Evolutionary conservation across 2,113 vertebrate genomes (phyloP).

Genomic region (Tetraodon nigroviridis): DNA sequence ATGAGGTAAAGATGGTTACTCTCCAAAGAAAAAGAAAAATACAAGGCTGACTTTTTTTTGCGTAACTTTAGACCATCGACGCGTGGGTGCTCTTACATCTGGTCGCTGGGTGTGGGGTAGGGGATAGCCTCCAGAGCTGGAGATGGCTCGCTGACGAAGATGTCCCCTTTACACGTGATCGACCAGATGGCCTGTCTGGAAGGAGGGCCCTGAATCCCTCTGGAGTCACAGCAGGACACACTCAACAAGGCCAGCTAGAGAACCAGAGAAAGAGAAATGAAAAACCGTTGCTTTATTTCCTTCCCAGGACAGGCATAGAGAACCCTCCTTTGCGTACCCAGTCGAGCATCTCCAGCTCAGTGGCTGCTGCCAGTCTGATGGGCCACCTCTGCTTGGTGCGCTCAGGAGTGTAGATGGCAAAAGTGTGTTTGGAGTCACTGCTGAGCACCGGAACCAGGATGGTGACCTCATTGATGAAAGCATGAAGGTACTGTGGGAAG

Average conservation of each 20-base stretch:
- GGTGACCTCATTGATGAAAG: slow-evolving; percentile 94
- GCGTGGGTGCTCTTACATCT: slow-evolving; percentile 78
- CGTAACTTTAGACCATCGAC: too few relatives aligned
- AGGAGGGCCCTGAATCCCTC: slow-evolving; percentile 83
- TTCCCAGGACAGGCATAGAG: too few relatives aligned
- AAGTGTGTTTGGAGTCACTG: slow-evolving; percentile 88
- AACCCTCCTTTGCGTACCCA: slow-evolving; percentile 76
- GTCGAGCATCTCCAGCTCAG: slow-evolving; percentile 94
- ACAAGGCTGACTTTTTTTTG: neutral
- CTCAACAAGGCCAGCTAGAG: slow-evolving; percentile 85
- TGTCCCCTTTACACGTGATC: slow-evolving; percentile 91
- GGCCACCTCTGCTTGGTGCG: slow-evolving; percentile 93
- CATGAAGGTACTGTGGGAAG: slow-evolving; percentile 84
- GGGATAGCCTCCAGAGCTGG: slow-evolving; percentile 78
- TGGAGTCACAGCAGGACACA: slow-evolving; percentile 87
- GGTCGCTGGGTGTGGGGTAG: slow-evolving; percentile 82
- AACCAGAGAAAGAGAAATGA: neutral
- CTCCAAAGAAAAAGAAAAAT: neutral
- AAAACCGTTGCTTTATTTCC: neutral
- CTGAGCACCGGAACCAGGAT: slow-evolving; percentile 88
- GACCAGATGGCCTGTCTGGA: slow-evolving; percentile 94
- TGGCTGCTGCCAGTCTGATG: slow-evolving; percentile 82
- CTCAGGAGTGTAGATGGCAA: slow-evolving; percentile 92
- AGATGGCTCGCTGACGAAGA: slow-evolving; percentile 92
- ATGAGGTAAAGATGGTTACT: neutral